These are phyloP conservation scores for Zeuzera pyrina DNA, from an alignment of 2,888 invertebrate species.

Conservation along the genomic window DNA sequence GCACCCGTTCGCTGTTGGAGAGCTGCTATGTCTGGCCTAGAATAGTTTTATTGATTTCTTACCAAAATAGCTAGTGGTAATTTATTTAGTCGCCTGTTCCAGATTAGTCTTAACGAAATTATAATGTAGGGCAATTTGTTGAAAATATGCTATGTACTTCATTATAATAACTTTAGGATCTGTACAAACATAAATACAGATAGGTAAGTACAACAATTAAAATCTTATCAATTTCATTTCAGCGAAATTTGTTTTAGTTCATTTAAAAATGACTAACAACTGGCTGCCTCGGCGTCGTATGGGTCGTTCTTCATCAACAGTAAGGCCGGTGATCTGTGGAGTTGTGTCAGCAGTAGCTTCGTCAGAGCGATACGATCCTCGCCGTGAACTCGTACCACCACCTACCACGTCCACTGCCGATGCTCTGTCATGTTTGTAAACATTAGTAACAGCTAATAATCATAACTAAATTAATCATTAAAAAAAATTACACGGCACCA, in stretches of 20 bases:
- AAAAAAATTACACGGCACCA: too few relatives aligned
- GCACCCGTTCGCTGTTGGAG: slow-evolving; percentile 75
- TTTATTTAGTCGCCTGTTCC: too few relatives aligned
- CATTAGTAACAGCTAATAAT: too few relatives aligned
- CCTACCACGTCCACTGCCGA: slow-evolving; percentile 90
- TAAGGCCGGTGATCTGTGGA: slow-evolving; percentile 71
- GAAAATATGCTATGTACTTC: too few relatives aligned
- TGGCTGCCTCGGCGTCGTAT: slow-evolving; percentile 86
- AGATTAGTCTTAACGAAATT: neutral
- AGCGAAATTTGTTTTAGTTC: neutral
- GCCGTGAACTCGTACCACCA: slow-evolving; percentile 71
- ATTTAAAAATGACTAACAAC: slow-evolving; percentile 76
- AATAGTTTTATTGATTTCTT: too few relatives aligned
- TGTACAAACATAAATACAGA: neutral
- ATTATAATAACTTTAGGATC: neutral
- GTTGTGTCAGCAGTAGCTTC: slow-evolving; percentile 73
- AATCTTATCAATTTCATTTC: neutral
- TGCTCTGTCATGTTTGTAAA: slow-evolving; percentile 54
- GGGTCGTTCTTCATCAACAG: slow-evolving; percentile 82
- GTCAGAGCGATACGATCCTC: slow-evolving; percentile 77
- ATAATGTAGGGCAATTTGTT: too few relatives aligned
- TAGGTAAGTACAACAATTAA: too few relatives aligned
- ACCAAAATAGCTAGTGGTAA: too few relatives aligned
- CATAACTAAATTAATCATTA: too few relatives aligned
- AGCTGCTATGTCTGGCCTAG: slow-evolving; percentile 83